A percentile compares a stretch with the other conserved stretches of the same genome.
phyloP scores from a whole-genome alignment of 2,113 vertebrate genomes.

The Brachirus orientalis region DNA sequence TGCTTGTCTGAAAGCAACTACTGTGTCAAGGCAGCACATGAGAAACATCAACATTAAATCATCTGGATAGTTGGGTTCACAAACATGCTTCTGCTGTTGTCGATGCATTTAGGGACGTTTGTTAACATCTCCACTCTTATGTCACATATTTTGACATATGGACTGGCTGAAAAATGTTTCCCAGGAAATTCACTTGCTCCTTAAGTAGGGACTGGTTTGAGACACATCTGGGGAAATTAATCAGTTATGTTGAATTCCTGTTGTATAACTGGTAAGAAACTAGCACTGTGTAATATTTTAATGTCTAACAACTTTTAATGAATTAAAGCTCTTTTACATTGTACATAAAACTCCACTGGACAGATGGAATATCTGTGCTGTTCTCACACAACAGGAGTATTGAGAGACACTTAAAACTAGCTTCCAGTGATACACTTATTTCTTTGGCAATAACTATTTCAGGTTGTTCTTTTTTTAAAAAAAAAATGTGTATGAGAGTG shows the following conservation, averaged over 20 bases:
- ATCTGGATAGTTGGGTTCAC: not conserved
- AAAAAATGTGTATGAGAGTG: constrained; percentile 45
- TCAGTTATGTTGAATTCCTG: constrained; percentile 9
- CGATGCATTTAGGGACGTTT: not conserved
- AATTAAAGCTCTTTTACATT: constrained; percentile 7
- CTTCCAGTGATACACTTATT: constrained; percentile 33
- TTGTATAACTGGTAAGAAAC: constrained; percentile 14
- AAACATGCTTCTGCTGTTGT: not conserved
- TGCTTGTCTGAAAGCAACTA: not conserved
- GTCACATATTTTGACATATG: constrained; percentile 15
- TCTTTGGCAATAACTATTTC: constrained; percentile 64
- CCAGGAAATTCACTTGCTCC: constrained; percentile 1
- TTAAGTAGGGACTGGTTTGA: constrained; percentile 31
- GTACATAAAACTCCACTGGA: constrained; percentile 29
- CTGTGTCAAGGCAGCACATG: too few species aligned
- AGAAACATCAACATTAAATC: constrained; percentile 9
- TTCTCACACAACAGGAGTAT: not conserved
- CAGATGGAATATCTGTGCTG: constrained; percentile 34
- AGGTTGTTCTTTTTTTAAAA: constrained; percentile 40
- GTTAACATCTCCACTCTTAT: too few species aligned
- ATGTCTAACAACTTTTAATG: constrained; percentile 21
- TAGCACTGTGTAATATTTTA: constrained; percentile 32
- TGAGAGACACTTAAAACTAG: constrained; percentile 8
- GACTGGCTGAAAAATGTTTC: not conserved
- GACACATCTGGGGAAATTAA: constrained; percentile 3